Base-by-base conservation (phyloP, 2,113 vertebrate genomes). In the Pseudorhombus dupliciocellatus region DNA sequence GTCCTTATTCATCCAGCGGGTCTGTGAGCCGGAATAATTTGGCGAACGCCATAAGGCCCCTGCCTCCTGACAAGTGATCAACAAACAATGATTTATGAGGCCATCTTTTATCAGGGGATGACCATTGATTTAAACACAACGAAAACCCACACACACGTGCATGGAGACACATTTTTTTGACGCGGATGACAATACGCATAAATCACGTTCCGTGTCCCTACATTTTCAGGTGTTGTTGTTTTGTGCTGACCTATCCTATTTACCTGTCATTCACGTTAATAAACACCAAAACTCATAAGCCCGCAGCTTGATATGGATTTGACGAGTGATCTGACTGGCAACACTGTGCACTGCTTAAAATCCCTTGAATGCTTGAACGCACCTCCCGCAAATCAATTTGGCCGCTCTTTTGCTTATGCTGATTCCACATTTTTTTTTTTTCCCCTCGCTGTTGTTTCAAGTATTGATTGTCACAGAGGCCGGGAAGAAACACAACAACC, bases 31-130 rank as follows among this genome's bases (percentile, higher is more conserved):
- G 83, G 86, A 90, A 90, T 92, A 91, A 93, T 92, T 90, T 91
- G 84, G 85, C 61, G 78, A 75, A 84, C 24, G 71, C 85, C 89
- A 90, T 85, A 82, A 91, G 88, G 83, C 80, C 70, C 81, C 79
- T 83, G 83, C 83, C 88, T 88, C 80, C 77, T 90, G 91, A 92
- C 88, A 91, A 89, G 70, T 64, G 55, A 90, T 80, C 87, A 91
- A 90, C 90, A 95, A 94, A 95, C 91, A 93, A 92, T 96, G 94
- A 96, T 95, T 94, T 94, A 96, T 93, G 92, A 92, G 80, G 73
- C 79, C 85, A 85, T 94, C 88, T 57, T 66, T 79, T 88, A 93
- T 90, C 92, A 93, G 84, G 90, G 92, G 93, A 95, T 95, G 94
- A 88, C 80, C 93, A 95, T 94, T 93, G 95, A 96, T 96, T 94